Percentiles rank a stretch among this genome's conserved stretches.
Evolutionary conservation across 2,797 vertebrate genomes (phyloP).

Genomic region (Arrhamphus sclerolepis): DNA sequence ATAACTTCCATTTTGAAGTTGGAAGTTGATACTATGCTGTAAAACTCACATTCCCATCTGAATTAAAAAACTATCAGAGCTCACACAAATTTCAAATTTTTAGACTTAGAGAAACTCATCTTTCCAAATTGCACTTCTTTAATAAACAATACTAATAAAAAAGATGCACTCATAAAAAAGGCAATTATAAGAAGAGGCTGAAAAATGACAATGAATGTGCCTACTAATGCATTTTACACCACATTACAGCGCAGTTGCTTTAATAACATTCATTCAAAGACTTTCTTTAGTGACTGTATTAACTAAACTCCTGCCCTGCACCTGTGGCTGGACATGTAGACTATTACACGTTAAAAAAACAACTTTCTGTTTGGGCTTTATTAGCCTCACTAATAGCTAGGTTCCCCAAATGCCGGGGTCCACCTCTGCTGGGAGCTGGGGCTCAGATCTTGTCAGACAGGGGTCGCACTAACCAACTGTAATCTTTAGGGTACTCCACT

Average conservation of each 20-base stretch:
- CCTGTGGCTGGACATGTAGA: slow-evolving; percentile 55
- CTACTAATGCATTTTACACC: slow-evolving; percentile 47
- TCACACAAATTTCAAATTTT: slow-evolving; percentile 60
- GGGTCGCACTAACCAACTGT: slow-evolving; percentile 78
- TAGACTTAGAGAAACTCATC: slow-evolving; percentile 66
- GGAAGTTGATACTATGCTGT: slow-evolving; percentile 76
- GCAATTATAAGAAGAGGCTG: slow-evolving; percentile 53
- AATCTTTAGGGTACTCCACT: slow-evolving; percentile 80
- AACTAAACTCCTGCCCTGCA: slow-evolving; percentile 59
- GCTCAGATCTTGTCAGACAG: slow-evolving; percentile 80
- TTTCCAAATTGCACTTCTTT: slow-evolving; percentile 66
- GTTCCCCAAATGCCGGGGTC: slow-evolving; percentile 74
- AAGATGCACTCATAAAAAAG: slow-evolving; percentile 60
- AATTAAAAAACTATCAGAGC: slow-evolving; percentile 74
- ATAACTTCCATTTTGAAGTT: slow-evolving; percentile 77
- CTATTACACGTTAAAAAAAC: slow-evolving; percentile 64
- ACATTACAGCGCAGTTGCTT: slow-evolving; percentile 27
- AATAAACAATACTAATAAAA: slow-evolving; percentile 76
- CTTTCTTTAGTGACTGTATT: slow-evolving; percentile 54
- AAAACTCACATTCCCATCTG: slow-evolving; percentile 74
- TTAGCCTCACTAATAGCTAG: slow-evolving; percentile 77
- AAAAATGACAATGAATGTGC: slow-evolving; percentile 45
- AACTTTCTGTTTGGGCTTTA: slow-evolving; percentile 74
- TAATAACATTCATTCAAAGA: slow-evolving; percentile 60
- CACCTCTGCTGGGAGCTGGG: slow-evolving; percentile 75